phyloP scores from a whole-genome alignment of 2,888 invertebrate genomes.

The Tiphia femorata region DNA sequence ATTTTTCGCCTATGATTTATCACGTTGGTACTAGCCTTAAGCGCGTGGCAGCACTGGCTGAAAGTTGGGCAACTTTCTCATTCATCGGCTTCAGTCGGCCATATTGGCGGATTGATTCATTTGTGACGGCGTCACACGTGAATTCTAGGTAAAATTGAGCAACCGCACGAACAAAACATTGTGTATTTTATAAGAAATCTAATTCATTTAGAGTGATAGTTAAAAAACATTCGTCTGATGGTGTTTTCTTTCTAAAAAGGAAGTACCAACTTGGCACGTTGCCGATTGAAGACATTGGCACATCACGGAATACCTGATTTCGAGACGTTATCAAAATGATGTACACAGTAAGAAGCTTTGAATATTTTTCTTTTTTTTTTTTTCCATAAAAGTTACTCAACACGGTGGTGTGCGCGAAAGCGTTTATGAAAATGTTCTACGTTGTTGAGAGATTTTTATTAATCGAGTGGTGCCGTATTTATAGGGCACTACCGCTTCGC shows the following conservation, averaged over 20 bases:
- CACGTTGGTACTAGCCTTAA: constrained; percentile 3
- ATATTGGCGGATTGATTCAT: constrained; percentile 40
- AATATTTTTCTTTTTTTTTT: no score
- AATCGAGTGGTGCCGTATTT: constrained; percentile 37
- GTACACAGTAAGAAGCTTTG: constrained; percentile 72
- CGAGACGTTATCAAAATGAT: constrained; percentile 65
- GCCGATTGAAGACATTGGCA: constrained; percentile 14
- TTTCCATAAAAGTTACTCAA: no score
- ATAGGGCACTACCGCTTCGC: constrained; percentile 98
- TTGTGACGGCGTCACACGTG: constrained; percentile 22
- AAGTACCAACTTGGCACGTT: constrained; percentile 10
- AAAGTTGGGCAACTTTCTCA: constrained; percentile 15
- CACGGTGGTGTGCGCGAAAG: no score
- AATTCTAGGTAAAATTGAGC: no score
- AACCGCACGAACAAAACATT: no score
- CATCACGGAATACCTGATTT: constrained; percentile 12
- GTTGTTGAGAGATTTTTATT: neutral
- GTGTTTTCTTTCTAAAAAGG: constrained; percentile 2
- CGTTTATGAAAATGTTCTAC: no score
- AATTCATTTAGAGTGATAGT: no score
- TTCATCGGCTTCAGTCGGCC: constrained; percentile 31
- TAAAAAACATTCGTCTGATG: no score
- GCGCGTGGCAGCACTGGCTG: neutral
- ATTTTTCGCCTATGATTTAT: no score
- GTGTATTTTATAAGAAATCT: no score